Base-by-base conservation (phyloP, 1,140 invertebrate genomes). In the Brachionus asplanchnoidis region DNA sequence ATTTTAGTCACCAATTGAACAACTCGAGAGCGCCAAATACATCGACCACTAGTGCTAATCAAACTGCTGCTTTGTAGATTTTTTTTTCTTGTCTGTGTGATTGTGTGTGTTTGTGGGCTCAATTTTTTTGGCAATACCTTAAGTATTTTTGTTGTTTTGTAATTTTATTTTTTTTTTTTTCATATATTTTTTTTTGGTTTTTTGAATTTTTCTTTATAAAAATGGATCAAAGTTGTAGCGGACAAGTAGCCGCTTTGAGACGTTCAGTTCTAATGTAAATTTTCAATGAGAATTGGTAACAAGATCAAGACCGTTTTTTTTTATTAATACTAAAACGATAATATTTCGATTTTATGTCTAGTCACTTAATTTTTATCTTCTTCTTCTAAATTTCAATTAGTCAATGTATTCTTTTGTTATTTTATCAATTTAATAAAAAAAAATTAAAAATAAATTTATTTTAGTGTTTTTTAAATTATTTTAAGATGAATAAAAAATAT, bases 301-400 rank as follows among this genome's bases (percentile, higher is more conserved):
- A 68, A 42, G n/a, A 73, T 20, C 40, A 36, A 73, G 17, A 40
- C 68, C 68, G 68, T 73, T 73, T 73, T 73, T 36, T 73, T 73
- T 73, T 44, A 42, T 73, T 73, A 6, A n/a, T 73, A 42, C 17
- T n/a, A 42, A 42, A 42, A 32, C 26, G 66, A 68, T 32, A 68
- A 68, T 68, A 68, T 32, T 66, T 68, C 32, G 4, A 68, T 32
- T 36, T 17, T 73, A 40, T 42, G 40, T 73, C 68, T 73, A 73
- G 68, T 73, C 68, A 73, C 2, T 40, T 28, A 28, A 28, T 28
- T 42, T 73, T 73, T n/a, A n/a, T n/a, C n/a, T 73, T 73, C 40
- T 42, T 40, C 32, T 8, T 73, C 42, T 40, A 17, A 23, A 36
- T 40, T 42, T 40, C 32, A 42, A 73, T 42, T 73, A 73, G 28